A percentile compares a stretch with the other conserved stretches of the same genome.
Evolutionary conservation across 1,140 invertebrate species (phyloP).

Genomic region (Tetramorium simillimum): DNA sequence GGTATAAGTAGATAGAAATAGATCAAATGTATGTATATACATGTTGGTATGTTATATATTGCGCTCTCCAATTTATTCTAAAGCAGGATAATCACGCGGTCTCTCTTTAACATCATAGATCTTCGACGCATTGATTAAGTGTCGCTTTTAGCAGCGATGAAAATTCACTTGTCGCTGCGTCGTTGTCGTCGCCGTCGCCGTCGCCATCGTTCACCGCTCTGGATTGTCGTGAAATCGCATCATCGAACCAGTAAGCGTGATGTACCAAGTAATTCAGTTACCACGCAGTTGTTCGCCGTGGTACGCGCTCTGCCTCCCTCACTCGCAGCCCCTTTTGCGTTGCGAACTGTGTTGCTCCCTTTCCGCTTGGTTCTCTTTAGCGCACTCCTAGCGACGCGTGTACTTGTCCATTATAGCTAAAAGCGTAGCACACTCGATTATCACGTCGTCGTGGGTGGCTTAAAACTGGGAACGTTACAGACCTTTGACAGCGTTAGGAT

Average conservation of each 20-base stretch:
- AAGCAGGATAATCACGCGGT: not conserved
- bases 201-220: constrained; percentile 68
- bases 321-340: constrained; percentile 72
- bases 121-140: constrained; percentile 38
- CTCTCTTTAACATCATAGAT: constrained; percentile 37
- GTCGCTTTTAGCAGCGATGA: constrained; percentile 53
- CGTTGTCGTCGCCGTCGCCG: constrained; percentile 51
- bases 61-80: not conserved
- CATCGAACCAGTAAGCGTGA: constrained; percentile 81
- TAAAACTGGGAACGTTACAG: constrained; percentile 80
- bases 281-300: constrained; percentile 81
- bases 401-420: constrained; percentile 84
- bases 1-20: not conserved
- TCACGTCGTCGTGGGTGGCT: constrained; percentile 81
- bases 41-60: not conserved
- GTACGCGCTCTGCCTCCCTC: constrained; percentile 36
- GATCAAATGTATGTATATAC: not conserved
- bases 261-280: constrained; percentile 84
- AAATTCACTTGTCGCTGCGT: constrained; percentile 39
- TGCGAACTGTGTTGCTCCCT: constrained; percentile 57
- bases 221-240: constrained; percentile 77
- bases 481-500: constrained; percentile 65
- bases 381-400: constrained; percentile 79
- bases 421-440: constrained; percentile 85
- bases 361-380: constrained; percentile 64